phyloP scores from a whole-genome alignment of 35 echinoderm and acorn worm genomes.

The Hemicentrotus pulcherrimus region DNA sequence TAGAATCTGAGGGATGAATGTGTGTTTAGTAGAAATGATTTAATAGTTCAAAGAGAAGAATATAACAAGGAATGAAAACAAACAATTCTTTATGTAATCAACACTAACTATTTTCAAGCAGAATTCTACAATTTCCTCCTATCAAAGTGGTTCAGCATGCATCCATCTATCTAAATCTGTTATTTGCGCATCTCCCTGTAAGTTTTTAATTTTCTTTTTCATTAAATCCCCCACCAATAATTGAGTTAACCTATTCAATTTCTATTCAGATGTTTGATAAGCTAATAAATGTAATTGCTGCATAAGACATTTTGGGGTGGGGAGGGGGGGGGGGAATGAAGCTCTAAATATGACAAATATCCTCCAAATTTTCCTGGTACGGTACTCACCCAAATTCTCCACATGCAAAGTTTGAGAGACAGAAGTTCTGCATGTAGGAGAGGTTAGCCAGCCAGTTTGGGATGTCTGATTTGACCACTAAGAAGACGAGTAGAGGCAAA shows the following conservation, averaged over 20 bases:
- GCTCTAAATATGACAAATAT: neutral
- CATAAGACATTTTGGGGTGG: too few species aligned
- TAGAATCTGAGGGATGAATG: constrained; percentile 74
- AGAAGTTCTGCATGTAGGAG: constrained; percentile 94
- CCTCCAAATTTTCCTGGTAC: neutral
- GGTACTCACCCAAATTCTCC: constrained; percentile 96
- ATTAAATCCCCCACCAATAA: neutral
- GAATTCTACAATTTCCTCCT: too few species aligned
- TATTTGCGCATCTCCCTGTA: too few species aligned
- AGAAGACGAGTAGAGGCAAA: constrained; percentile 84
- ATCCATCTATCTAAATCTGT: too few species aligned
- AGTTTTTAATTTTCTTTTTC: too few species aligned
- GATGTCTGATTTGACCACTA: constrained; percentile 96
- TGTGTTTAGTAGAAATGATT: neutral
- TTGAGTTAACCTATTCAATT: neutral
- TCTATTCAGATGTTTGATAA: neutral
- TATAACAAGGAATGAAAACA: neutral
- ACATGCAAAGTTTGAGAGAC: constrained; percentile 86
- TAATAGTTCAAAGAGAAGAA: neutral
- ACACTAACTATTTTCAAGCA: too few species aligned
- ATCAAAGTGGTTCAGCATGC: too few species aligned
- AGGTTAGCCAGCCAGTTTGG: constrained; percentile 97
- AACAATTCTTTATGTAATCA: too few species aligned
- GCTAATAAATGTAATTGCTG: neutral
- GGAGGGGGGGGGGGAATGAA: too few species aligned